Percentiles rank a stretch among this genome's conserved stretches.
Evolutionary conservation across 2,113 vertebrate genomes (phyloP).

Genomic region (Petroica traversi): DNA sequence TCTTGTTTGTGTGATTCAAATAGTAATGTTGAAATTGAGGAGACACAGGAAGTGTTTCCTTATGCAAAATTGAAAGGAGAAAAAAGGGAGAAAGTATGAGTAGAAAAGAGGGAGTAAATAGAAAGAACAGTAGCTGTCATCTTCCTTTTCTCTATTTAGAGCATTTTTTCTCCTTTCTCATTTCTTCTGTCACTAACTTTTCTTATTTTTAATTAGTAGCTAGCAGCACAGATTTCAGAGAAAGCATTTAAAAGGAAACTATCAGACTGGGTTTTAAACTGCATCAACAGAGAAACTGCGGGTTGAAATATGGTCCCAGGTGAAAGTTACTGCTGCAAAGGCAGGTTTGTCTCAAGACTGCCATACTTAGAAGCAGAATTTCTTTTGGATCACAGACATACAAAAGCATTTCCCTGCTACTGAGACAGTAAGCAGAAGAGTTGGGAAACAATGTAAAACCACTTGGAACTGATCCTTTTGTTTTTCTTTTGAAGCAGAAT

Average conservation of each 20-base stretch:
- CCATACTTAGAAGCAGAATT: not conserved
- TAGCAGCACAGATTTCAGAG: not conserved
- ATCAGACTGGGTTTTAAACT: not conserved
- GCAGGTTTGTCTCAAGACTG: not conserved
- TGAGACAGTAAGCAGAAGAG: not conserved
- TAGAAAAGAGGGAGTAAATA: too few relatives aligned
- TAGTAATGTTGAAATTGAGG: not conserved
- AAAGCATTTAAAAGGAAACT: not conserved
- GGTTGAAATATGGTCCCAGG: not conserved
- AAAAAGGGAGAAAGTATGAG: not conserved
- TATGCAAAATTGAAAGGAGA: not conserved
- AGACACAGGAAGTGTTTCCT: not conserved
- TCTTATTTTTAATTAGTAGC: not conserved
- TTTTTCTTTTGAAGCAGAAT: not conserved
- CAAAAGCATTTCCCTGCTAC: not conserved
- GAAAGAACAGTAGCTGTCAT: too few relatives aligned
- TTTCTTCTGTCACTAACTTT: not conserved
- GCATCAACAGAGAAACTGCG: not conserved
- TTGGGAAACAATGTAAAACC: not conserved
- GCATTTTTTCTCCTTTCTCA: not conserved
- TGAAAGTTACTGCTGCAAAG: not conserved
- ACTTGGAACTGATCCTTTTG: not conserved
- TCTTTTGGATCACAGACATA: not conserved
- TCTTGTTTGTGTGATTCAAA: not conserved
- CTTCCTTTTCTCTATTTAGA: too few relatives aligned